Conservation (phyloP, 2,888 invertebrate species). For the Halictus quadricinctus region DNA sequence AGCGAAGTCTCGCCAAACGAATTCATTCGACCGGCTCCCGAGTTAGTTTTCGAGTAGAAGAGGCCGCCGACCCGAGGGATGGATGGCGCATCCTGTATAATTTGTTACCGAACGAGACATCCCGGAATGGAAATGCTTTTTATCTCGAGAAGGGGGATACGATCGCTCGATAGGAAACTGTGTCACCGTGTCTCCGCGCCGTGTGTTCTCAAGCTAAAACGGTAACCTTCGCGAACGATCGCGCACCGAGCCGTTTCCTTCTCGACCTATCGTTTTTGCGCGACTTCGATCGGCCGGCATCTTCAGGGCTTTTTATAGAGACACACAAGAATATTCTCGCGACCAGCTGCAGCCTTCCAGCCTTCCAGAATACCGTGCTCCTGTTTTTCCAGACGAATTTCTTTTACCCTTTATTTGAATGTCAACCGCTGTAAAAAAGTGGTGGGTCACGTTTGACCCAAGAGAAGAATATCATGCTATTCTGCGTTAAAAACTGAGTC, state of each 20-base stretch:
- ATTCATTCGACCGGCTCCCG: background rate
- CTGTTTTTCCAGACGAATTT: background rate
- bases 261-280: background rate
- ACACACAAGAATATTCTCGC: background rate
- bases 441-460: background rate
- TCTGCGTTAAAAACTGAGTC: background rate
- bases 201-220: conserved; percentile 4
- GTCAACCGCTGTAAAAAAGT: background rate
- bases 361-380: no score
- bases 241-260: conserved; percentile 2
- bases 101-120: conserved; percentile 12
- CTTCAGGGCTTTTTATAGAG: conserved; percentile 1
- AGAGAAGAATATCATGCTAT: fast-evolving
- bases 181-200: background rate
- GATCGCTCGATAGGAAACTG: conserved; percentile 6
- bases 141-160: background rate
- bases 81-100: conserved; percentile 10
- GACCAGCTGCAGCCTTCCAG: background rate
- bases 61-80: conserved; percentile 6
- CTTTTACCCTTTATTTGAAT: background rate
- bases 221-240: conserved; percentile 8
- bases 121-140: conserved; percentile 13
- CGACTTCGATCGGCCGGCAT: background rate
- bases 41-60: background rate
- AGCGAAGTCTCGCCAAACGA: background rate